Evolutionary conservation across 2,113 vertebrate species (phyloP), one percentile per base, ranked within the genome.

Genomic region (Pseudonaja textilis): DNA sequence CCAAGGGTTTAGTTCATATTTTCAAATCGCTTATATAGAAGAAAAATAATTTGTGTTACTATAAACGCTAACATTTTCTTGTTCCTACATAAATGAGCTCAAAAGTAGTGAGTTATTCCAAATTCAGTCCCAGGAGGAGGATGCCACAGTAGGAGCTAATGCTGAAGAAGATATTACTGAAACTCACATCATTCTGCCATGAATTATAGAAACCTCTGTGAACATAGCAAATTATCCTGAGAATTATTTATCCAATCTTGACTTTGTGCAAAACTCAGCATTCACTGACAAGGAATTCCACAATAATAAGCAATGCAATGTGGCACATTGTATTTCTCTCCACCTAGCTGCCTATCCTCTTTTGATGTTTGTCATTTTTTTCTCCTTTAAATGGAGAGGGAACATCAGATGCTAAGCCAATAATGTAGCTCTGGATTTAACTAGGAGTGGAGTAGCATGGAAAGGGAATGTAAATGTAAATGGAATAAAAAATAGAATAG

Each of bases 201-300:
- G 74, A 93, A 93, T 93, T 93, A 90, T 90, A 93, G 45, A 87
- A 90, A 93, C 89, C 23, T 93, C 56, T 90, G 64, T 5, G 34
- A 90, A n/a, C 81, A 93, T 64, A 64, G 92, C 54, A 93, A 93
- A 93, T 90, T 90, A 87, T 57, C 52, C 7, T n/a, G 56, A 90
- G 45, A 89, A 87, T 93, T 93, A 90, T 90, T 64, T 87, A 89
- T 90, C 55, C 74, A 90, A 90, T 90, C 74, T 90, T 4, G 7
- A 89, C 81, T 93, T 93, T 93, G 92, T 90, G 56, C 92, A 90
- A 93, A 93, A 90, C 92, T 93, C 81, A 93, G 56, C 90, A 93
- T 93, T 93, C 74, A 64, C 64, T 90, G 81, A 87, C 92, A 93
- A 89, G 89, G 55, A 90, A 81, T 90, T 61, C 55, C 23, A 86